Evolutionary conservation across 2,797 vertebrate genomes (phyloP), one percentile per base, ranked within the genome.

Genomic region (Molossus molossus): DNA sequence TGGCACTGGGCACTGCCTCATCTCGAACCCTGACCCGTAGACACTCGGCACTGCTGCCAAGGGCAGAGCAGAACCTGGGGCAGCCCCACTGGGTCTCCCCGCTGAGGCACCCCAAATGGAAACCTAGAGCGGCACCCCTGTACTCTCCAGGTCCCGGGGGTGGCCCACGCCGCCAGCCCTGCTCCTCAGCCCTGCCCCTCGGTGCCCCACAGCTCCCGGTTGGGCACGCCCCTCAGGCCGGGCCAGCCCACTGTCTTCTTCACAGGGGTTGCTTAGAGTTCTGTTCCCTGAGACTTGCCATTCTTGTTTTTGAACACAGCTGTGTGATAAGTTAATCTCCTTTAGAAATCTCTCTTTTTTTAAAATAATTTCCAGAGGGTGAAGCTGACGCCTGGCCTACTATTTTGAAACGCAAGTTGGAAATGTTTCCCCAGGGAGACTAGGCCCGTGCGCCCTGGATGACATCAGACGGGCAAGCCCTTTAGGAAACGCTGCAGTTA

Each of bases 401-500:
- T 40, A 81, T 86, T 90, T 37, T 69, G 50, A 79, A 95, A 73
- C 29, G n/a, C 23, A 65, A 90, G 40, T 81, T 33, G 33, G 53
- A 81, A 86, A 53, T 86, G 29, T 65, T 90, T 93, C 73, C 81
- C 40, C 40, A 55, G 18, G 45, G 29, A 60, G 37, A 58, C 55
- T 87, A 65, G 10, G 25, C 25, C 62, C 50, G 83, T 25, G 5
- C 25, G 45, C n/a, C 25, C 23, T 77, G 72, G 72, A 69, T 75
- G 25, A 73, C 20, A 17, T 45, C 29, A 75, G 65, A 80, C 18
- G 5, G 2, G 18, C 8, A 29, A 81, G 29, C 45, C 21, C 27
- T 53, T 69, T 29, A 5, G 40, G 60, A 67, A 92, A 75, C 25
- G 53, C 64, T 65, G 48, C 55, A 10, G 13, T 64, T 29, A 53